Conservation (phyloP, 2,113 vertebrate species). For the Sinocyclocheilus anshuiensis region DNA sequence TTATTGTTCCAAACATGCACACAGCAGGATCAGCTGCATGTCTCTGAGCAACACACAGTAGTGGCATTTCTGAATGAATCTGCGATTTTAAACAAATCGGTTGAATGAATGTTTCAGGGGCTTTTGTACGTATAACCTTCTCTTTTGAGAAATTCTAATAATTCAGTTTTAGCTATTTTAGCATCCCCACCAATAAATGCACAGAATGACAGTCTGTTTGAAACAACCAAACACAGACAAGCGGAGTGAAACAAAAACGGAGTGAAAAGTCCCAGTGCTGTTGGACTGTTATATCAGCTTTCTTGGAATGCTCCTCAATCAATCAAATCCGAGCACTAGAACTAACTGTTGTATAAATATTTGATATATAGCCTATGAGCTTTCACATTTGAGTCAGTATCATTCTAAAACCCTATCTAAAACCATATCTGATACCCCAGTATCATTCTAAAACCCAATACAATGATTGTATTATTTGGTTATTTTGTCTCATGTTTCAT, state of each 20-base stretch:
- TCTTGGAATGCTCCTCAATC: neutral
- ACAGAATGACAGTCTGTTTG: neutral
- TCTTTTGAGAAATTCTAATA: neutral
- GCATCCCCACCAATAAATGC: neutral
- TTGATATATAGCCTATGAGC: neutral
- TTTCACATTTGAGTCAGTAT: neutral
- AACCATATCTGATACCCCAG: too few relatives aligned
- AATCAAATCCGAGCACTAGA: neutral
- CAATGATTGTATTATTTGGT: neutral
- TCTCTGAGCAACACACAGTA: too few relatives aligned
- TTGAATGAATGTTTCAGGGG: too few relatives aligned
- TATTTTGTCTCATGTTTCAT: neutral
- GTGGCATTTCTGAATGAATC: too few relatives aligned
- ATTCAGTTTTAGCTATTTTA: neutral
- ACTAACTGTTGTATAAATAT: slow-evolving; percentile 12
- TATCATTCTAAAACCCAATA: neutral
- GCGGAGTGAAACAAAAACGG: neutral
- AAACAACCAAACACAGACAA: neutral
- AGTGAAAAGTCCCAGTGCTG: neutral
- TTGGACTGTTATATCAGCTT: neutral
- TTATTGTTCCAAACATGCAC: too few relatives aligned
- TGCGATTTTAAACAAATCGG: too few relatives aligned
- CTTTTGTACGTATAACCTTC: neutral
- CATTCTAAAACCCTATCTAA: neutral
- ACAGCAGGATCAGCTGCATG: too few relatives aligned